phyloP scores from a whole-genome alignment of 1,140 invertebrate species.

The Calephelis nemesis region DNA sequence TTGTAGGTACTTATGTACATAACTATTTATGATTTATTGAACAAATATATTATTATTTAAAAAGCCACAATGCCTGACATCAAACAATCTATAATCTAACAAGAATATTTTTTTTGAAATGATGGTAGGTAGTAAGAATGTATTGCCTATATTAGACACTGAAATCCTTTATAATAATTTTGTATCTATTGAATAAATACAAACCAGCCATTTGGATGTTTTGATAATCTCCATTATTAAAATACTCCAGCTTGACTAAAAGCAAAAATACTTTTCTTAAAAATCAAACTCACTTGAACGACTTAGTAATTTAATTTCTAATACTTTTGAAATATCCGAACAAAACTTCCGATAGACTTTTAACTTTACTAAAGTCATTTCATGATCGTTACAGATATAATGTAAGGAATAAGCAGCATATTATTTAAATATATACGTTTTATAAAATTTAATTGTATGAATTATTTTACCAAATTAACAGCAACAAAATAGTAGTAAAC shows the following conservation, averaged over 20 bases:
- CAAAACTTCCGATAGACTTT: neutral
- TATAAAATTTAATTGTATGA: no score
- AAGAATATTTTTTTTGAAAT: no score
- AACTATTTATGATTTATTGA: no score
- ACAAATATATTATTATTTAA: no score
- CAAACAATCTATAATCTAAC: no score
- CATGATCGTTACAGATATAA: neutral
- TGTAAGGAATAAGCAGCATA: neutral
- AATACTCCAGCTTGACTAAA: constrained; percentile 30
- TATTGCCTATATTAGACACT: no score
- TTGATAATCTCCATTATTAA: constrained; percentile 30
- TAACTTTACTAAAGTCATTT: constrained; percentile 27
- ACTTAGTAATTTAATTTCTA: neutral
- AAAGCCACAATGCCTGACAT: no score
- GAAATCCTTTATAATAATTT: no score
- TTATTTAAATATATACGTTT: neutral
- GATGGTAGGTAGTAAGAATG: no score
- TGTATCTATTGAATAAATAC: constrained; percentile 23
- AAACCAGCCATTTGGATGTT: constrained; percentile 34
- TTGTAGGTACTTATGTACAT: no score
- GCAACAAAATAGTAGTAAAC: no score
- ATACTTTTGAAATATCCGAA: constrained; percentile 6
- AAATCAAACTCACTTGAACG: constrained; percentile 40
- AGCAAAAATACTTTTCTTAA: constrained; percentile 28
- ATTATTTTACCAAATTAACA: no score